Base-by-base conservation (phyloP, 1,140 invertebrate species). In the Euura lappo region DNA sequence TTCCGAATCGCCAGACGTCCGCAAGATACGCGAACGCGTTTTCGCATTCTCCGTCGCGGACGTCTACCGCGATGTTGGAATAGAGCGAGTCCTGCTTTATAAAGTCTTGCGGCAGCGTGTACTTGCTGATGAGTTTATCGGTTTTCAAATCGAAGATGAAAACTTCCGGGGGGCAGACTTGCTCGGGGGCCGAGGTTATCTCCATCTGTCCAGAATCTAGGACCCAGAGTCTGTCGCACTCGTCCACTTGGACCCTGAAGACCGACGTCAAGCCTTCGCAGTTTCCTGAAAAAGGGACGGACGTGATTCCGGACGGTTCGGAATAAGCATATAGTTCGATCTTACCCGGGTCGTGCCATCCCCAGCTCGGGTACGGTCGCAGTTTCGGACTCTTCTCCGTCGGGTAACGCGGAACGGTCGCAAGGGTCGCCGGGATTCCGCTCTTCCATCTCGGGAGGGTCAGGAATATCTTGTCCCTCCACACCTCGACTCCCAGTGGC, bases 391-490 rank as follows among this genome's bases (percentile, higher is more conserved):
- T 93, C 7, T 84, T 84, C 10, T 90, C 89, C 4, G 80, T 84
- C 0, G 88, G 83, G 7, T 89, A 84, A 71, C 89, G 84, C 0
- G 91, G 87, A 0, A 94, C 83, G 0, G 90, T 85, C 1, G 91
- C 89, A 42, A 95, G 83, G 0, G 93, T 94, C 0, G 90, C 92
- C 75, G 91, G 97, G 72, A 93, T 91, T 70, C 92, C 95, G 81
- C 80, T 91, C 85, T 92, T 97, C 97, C 91, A 98, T 81, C 92
- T 96, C 79, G 91, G 93, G 67, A 94, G 83, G 10, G 93, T 92
- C 2, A 95, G 85, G 76, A 92, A 95, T 2, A 94, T 82, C 51
- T 91, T 90, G 44, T 93, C 88, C 3, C 88, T 86, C 86, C 90
- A 91, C 3, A 93, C 84, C 75, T 94, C 94, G 3, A 95, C 79